A percentile compares a stretch with the other conserved stretches of the same genome.
phyloP scores from a whole-genome alignment of 2,797 vertebrate genomes.

The Neosilurus mollespiculum region DNA sequence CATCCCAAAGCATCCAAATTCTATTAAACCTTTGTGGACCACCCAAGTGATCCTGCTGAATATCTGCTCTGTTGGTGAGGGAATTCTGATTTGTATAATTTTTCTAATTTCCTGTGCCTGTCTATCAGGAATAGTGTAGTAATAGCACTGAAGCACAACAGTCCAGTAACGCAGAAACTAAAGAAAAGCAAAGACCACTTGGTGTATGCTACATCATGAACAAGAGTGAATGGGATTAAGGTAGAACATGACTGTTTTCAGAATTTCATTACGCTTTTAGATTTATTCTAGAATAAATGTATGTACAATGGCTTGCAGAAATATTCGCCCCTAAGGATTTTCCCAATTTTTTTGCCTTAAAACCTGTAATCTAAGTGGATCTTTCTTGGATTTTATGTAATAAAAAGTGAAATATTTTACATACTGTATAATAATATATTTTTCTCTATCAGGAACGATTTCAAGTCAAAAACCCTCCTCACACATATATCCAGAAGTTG shows the following conservation, averaged over 20 bases:
- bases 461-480: constrained; percentile 98
- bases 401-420: background rate
- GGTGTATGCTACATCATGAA: background rate
- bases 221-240: background rate
- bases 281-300: background rate
- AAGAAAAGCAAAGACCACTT: background rate
- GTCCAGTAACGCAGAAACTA: background rate
- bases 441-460: constrained; percentile 85
- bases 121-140: background rate
- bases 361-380: too few relatives aligned
- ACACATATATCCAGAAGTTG: constrained; percentile 95
- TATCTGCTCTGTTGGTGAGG: background rate
- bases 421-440: background rate
- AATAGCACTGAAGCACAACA: background rate
- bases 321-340: too few relatives aligned
- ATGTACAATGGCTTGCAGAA: too few relatives aligned
- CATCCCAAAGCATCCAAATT: background rate
- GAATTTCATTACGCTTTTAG: background rate
- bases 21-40: background rate
- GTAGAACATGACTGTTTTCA: background rate
- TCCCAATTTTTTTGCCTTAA: too few relatives aligned
- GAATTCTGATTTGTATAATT: background rate
- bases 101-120: background rate
- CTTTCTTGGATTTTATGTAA: too few relatives aligned
- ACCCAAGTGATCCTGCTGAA: background rate